Evolutionary conservation across 2,888 invertebrate species (phyloP), one percentile per base, ranked within the genome.

Genomic region (Pseudeuparius sepicola): DNA sequence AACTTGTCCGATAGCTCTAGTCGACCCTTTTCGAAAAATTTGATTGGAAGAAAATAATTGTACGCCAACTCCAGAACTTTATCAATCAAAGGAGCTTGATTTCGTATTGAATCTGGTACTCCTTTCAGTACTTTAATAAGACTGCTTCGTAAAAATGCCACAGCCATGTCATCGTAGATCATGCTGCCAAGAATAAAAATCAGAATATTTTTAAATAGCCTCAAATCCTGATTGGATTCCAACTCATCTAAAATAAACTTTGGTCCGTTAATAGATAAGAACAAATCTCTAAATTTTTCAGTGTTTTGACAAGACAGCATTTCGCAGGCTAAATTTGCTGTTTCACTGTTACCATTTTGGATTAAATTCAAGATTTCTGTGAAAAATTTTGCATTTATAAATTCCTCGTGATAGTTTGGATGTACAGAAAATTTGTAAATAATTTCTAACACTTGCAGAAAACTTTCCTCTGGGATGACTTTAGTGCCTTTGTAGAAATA

Each of bases 1-100:
- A 59, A 30, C 37, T 46, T 51, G 34, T 57, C 56, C 1, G 50
- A 50, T 1, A 56, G 43, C 25, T 55, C 53, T 14, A 59, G 26
- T 15, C 40, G 42, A 3, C 48, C 43, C 4, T 44, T 44, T 41
- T 57, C 51, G 32, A 48, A 52, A 25, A 59, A 56, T 31, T 57
- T 59, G 3, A 57, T 25, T 1, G 57, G 57, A 2, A 54, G 44
- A 36, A 53, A 54, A 14, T 52, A 38, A 26, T 51, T 47, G 32
- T 52, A 54, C 11, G 51, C 45, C 10, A 51, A 31, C 12, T 42
- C 36, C n/a, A 53, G 42, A 5, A 55, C 44, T 27, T 44, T 47
- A 6, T 43, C 33, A 4, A 51, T 47, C 11, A 56, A 26, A 0
- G 57, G 55, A n/a, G 37, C 33, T 31, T 39, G 39, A 4, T 25